These are phyloP conservation scores for Euwallacea similis DNA, from an alignment of 1,140 invertebrate species.

Conservation along the genomic window DNA sequence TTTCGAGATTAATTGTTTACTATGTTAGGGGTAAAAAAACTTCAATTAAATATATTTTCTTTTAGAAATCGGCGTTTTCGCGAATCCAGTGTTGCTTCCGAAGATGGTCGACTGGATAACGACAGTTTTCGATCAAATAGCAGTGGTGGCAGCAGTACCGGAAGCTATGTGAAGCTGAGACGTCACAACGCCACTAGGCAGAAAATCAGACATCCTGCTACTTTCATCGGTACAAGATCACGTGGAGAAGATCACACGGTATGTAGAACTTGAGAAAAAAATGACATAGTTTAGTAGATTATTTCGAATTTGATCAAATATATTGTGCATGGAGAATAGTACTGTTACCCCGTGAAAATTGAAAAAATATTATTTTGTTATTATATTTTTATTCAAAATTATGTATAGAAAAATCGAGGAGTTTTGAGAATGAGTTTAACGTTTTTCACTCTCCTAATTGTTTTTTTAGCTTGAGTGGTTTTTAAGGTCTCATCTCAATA, in stretches of 20 bases:
- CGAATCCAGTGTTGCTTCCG: conserved; percentile 11
- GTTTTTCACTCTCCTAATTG: too few relatives aligned
- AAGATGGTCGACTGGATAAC: conserved; percentile 11
- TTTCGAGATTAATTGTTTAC: too few relatives aligned
- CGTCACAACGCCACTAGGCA: conserved; percentile 32
- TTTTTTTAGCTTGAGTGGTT: too few relatives aligned
- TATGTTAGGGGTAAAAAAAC: too few relatives aligned
- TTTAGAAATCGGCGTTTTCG: conserved; percentile 4
- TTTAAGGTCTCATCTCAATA: too few relatives aligned
- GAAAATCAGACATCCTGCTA: conserved; percentile 25
- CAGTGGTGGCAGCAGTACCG: conserved; percentile 8
- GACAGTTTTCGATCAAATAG: conserved; percentile 28
- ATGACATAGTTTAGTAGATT: not conserved
- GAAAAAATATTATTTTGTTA: too few relatives aligned
- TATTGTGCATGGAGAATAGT: too few relatives aligned
- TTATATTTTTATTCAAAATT: too few relatives aligned
- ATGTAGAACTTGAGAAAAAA: conserved; percentile 1
- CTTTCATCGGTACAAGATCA: conserved; percentile 21
- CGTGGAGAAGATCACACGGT: conserved; percentile 8
- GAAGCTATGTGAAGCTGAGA: conserved; percentile 24
- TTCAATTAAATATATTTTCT: not conserved
- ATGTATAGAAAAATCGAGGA: too few relatives aligned
- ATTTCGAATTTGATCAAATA: not conserved
- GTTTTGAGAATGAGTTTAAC: too few relatives aligned
- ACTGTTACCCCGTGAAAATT: too few relatives aligned